Evolutionary conservation across 2,797 vertebrate species (phyloP), one percentile per base, ranked within the genome.

Genomic region (Gila robusta): DNA sequence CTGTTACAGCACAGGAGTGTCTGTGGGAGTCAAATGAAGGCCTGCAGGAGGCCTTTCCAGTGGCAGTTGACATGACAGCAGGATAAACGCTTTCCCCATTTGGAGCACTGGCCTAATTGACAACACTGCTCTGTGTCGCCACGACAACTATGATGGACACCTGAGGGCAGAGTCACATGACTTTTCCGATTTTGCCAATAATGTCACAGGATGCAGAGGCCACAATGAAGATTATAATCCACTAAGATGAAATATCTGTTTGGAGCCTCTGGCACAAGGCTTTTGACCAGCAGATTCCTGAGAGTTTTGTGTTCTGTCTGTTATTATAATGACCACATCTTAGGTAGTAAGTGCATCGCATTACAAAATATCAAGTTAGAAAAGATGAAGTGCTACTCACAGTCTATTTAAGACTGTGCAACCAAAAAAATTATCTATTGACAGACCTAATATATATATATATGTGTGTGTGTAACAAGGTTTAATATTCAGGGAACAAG

Each of bases 1-100:
- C 85, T 86, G 23, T n/a, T 80, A 80, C 2, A 59, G 11, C 37
- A 64, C 9, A 47, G 5, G 39, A 12, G 82, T 23, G 77, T 73
- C 74, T 80, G 81, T 64, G 21, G 12, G 56, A 89, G 83, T 90
- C 37, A 80, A 88, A 82, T 87, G 90, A 93, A 91, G 92, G 91
- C 90, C 89, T 28, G 90, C 89, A 86, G 92, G 88, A 90, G 85
- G 91, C 93, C 92, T 93, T 91, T 91, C 92, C 91, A 91, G 92
- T 88, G 89, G 91, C 91, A 89, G 90, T 82, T 89, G 86, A 93
- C 92, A 91, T 95, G 94, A 95, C 94, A 94, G 87, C 70, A 91
- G 93, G 91, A 94, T 92, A 94, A 95, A 94, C 91, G 90, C 88
- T 82, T 93, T 93, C 92, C 91, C 92, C 91, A 95, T 95, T 95